Evolutionary conservation across 1,140 invertebrate genomes (phyloP).

Genomic region (Drosophila busckii): DNA sequence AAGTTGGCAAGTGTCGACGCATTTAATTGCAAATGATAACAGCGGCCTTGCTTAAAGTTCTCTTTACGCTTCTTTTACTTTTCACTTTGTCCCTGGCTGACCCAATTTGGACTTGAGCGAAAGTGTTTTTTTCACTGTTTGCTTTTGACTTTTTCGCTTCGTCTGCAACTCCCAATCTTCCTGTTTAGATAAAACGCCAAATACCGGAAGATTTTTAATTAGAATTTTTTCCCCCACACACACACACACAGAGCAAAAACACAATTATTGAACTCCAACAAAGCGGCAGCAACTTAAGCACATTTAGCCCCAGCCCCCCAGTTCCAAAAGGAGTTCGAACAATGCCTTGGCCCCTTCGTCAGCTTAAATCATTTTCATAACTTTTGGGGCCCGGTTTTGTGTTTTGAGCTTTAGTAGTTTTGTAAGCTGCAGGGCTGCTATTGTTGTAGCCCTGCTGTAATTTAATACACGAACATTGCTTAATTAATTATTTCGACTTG

Average conservation of each 20-base stretch:
- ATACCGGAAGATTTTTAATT: constrained; percentile 76
- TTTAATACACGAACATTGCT: constrained; percentile 56
- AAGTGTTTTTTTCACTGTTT: constrained; percentile 50
- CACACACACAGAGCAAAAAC: constrained; percentile 7
- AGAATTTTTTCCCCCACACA: constrained; percentile 44
- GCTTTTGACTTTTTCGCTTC: constrained; percentile 13
- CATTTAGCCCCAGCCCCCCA: constrained; percentile 6
- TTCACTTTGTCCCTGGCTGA: constrained; percentile 58
- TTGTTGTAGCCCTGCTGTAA: constrained; percentile 22
- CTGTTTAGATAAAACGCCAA: constrained; percentile 69
- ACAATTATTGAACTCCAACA: constrained; percentile 59
- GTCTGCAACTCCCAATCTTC: constrained; percentile 31
- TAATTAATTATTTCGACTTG: constrained; percentile 66
- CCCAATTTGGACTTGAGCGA: constrained; percentile 58
- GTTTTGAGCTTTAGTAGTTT: constrained; percentile 10
- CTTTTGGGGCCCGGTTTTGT: constrained; percentile 28
- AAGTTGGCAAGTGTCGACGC: constrained; percentile 67
- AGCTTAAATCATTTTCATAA: constrained; percentile 69
- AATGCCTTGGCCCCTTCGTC: constrained; percentile 40
- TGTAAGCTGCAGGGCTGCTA: background rate
- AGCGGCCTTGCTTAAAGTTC: constrained; percentile 50
- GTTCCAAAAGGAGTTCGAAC: constrained; percentile 36
- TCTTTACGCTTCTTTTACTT: constrained; percentile 26
- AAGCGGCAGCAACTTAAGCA: constrained; percentile 26
- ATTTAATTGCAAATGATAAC: constrained; percentile 70